Conservation (phyloP, 1,140 invertebrate species). For the Leptinotarsa defecta region DNA sequence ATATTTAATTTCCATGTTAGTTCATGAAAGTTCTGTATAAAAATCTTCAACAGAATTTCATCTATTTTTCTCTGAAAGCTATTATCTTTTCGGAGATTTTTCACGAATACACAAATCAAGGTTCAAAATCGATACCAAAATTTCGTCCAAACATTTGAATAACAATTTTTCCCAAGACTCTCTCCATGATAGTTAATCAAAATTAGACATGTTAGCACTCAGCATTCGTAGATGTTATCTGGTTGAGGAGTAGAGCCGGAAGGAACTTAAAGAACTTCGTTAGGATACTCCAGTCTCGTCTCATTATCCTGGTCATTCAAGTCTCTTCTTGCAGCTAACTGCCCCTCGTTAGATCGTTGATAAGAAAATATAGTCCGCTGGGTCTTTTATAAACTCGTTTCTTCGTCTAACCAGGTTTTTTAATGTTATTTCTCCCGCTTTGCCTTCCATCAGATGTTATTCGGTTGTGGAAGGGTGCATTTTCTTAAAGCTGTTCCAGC, state of each 20-base stretch:
- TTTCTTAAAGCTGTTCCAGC: too few relatives aligned
- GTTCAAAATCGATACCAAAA: too few relatives aligned
- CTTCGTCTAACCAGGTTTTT: constrained; percentile 27
- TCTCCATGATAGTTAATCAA: neutral
- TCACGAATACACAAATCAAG: too few relatives aligned
- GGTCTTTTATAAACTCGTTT: constrained; percentile 37
- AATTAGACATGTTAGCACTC: constrained; percentile 30
- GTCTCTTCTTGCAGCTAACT: constrained; percentile 37
- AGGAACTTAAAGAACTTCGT: constrained; percentile 37
- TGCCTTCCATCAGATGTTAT: neutral
- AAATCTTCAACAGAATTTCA: too few relatives aligned
- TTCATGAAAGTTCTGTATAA: too few relatives aligned
- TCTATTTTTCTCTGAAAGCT: too few relatives aligned
- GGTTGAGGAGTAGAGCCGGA: constrained; percentile 38
- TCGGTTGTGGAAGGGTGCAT: too few relatives aligned
- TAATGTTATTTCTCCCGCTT: constrained; percentile 20
- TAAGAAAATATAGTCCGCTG: constrained; percentile 36
- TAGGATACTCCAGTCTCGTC: constrained; percentile 37
- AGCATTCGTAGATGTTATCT: constrained; percentile 39
- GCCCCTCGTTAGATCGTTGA: constrained; percentile 40
- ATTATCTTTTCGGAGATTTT: too few relatives aligned
- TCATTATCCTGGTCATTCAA: constrained; percentile 41
- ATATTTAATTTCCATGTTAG: too few relatives aligned
- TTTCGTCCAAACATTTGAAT: too few relatives aligned
- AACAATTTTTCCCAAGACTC: too few relatives aligned